These are phyloP conservation scores for Napeogenes inachia DNA, from an alignment of 2,888 invertebrate species.

Conservation along the genomic window DNA sequence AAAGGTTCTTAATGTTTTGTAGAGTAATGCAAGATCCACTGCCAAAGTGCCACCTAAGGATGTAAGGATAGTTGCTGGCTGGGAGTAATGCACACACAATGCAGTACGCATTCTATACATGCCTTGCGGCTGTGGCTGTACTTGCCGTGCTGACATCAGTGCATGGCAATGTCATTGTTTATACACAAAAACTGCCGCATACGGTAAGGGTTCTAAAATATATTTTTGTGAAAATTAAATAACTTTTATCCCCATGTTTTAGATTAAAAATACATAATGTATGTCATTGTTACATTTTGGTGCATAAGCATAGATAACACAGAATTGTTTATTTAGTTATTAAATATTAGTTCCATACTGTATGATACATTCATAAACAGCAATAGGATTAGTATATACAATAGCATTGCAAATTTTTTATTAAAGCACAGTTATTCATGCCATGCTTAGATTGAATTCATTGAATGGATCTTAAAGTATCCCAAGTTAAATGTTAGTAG, in stretches of 20 bases:
- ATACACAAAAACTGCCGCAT: conserved; percentile 49
- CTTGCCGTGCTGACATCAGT: conserved; percentile 44
- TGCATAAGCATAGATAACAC: no score
- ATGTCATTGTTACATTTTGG: no score
- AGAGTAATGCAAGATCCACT: conserved; percentile 13
- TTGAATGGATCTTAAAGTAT: no score
- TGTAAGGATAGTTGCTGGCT: conserved; percentile 13
- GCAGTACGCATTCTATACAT: conserved; percentile 41
- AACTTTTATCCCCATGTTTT: not conserved
- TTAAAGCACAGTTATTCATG: no score
- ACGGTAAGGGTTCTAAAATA: conserved; percentile 40
- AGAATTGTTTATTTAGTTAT: no score
- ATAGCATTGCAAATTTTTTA: no score
- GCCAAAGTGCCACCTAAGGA: not conserved
- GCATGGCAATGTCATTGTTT: conserved; percentile 50
- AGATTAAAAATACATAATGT: not conserved
- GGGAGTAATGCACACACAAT: conserved; percentile 40
- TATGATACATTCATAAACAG: no score
- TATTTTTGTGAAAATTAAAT: not conserved
- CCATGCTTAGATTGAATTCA: no score
- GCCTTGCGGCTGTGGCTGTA: conserved; percentile 41
- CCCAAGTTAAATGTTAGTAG: no score
- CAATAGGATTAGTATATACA: no score
- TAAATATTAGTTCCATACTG: no score
- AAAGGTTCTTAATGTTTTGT: conserved; percentile 5